Base-by-base conservation (phyloP, 2,888 invertebrate species). In the Ypsolopha scabrella region DNA sequence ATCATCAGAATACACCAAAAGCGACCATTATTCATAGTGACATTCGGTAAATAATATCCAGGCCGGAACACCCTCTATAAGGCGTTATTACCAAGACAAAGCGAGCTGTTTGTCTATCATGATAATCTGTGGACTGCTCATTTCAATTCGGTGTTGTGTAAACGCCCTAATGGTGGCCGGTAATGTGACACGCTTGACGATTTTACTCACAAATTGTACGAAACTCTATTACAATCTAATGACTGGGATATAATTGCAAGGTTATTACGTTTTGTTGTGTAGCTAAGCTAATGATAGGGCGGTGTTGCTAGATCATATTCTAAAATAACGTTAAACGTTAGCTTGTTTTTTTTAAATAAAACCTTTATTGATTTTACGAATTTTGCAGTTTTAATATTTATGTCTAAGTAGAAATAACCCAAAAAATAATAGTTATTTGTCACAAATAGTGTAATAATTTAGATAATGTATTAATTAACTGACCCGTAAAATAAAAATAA, bases 151-250 rank as follows among this genome's bases (percentile, higher is more conserved):
- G 78, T 78, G 80, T 85, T 83, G 80, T 85, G 79, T 85, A 85
- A 85, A 85, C 78, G 80, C 79, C 82, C 80, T 86, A 86, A 86
- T 86, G 85, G 81, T 71, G 67, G 64, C 73, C 71, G 75, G 85
- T 86, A 85, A 86, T 83, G 86, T 82, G 86, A 85, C 82, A 86
- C 86, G 86, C 85, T 85, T 85, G 86, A 85, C 86, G 86, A 85
- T 85, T 85, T 80, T 81, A 81, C 83, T 82, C 82, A 85, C 83
- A 86, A 86, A 85, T 82, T 82, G 83, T 85, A 85, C 83, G 72
- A 82, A 86, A 85, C 85, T 83, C 85, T 86, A 86, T 86, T 86
- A 83, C 79, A 71, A 74, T 80, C 81, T 86, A 86, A 86, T 86
- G 82, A 78, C 80, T 78, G 80, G 75, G 72, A 78, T 77, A 83